phyloP scores from a whole-genome alignment of 2,797 vertebrate species.

The Melanotaenia maccullochi region DNA sequence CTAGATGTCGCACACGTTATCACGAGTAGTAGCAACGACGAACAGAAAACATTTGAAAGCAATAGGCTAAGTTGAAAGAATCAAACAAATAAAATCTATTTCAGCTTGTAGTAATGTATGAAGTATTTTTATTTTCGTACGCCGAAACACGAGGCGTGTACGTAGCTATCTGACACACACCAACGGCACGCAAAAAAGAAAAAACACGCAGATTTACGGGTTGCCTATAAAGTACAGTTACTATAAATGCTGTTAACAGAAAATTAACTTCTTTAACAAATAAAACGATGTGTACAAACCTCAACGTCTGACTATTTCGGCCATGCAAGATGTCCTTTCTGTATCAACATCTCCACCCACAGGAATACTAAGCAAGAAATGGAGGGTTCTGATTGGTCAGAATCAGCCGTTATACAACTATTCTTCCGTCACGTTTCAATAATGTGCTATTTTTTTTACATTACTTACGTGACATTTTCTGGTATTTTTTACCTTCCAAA shows the following conservation, averaged over 20 bases:
- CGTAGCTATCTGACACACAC: not conserved
- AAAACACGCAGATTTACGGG: not conserved
- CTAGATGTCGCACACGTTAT: not conserved
- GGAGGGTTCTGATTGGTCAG: constrained; percentile 57
- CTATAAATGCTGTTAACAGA: fast-evolving
- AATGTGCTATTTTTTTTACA: constrained; percentile 43
- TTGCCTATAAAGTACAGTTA: not conserved
- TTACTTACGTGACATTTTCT: fast-evolving
- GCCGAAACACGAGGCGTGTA: not conserved
- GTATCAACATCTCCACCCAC: constrained; percentile 45
- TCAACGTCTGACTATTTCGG: not conserved
- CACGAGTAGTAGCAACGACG: not conserved
- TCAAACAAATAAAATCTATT: not conserved
- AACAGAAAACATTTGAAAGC: not conserved
- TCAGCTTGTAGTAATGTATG: fast-evolving
- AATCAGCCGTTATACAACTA: constrained; percentile 26
- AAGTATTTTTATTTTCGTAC: not conserved
- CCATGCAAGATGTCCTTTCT: constrained; percentile 6
- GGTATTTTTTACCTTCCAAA: fast-evolving
- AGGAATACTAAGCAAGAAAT: not conserved
- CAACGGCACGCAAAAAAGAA: not conserved
- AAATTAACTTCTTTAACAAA: fast-evolving
- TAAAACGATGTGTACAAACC: not conserved
- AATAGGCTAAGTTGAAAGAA: fast-evolving
- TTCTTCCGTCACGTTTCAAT: constrained; percentile 60